These are phyloP conservation scores for Tachina lurida DNA, from an alignment of 2,888 invertebrate species.

Conservation along the genomic window DNA sequence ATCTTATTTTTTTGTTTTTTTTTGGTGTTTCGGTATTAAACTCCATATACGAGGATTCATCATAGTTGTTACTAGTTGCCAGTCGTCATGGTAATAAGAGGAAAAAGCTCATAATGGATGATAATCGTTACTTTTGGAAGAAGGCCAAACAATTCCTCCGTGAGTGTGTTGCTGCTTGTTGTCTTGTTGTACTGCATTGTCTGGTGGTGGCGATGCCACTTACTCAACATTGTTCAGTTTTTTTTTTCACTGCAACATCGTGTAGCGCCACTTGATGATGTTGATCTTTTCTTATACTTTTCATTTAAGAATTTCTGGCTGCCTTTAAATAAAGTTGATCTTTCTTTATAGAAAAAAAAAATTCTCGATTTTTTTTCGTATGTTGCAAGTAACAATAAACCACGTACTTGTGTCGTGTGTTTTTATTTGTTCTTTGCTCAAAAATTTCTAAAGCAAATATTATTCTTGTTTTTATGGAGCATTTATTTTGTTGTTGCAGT, in stretches of 20 bases:
- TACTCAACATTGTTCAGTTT: conserved; percentile 54
- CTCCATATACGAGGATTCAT: conserved; percentile 41
- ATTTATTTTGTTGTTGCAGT: conserved; percentile 53
- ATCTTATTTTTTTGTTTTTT: conserved; percentile 39
- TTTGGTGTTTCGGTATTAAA: conserved; percentile 37
- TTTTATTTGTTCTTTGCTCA: conserved; percentile 62
- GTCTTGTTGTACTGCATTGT: conserved; percentile 9
- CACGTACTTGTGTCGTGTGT: conserved; percentile 71
- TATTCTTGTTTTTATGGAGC: conserved; percentile 21
- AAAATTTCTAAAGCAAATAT: conserved; percentile 44
- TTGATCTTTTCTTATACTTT: conserved; percentile 66
- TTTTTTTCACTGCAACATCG: conserved; percentile 62
- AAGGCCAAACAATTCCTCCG: conserved; percentile 50
- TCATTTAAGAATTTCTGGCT: conserved; percentile 51
- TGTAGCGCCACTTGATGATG: conserved; percentile 76
- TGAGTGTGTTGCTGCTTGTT: conserved; percentile 7
- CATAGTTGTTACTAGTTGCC: conserved; percentile 35
- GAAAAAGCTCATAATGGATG: conserved; percentile 80
- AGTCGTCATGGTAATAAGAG: conserved; percentile 72
- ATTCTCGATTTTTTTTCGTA: conserved; percentile 5
- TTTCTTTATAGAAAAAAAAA: conserved; percentile 27
- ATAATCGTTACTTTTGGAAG: conserved; percentile 79
- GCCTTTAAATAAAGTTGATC: conserved; percentile 54
- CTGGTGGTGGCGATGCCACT: conserved; percentile 58
- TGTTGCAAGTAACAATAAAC: conserved; percentile 55